Evolutionary conservation across 2,113 vertebrate species (phyloP).

Genomic region (Rhinoderma darwinii): DNA sequence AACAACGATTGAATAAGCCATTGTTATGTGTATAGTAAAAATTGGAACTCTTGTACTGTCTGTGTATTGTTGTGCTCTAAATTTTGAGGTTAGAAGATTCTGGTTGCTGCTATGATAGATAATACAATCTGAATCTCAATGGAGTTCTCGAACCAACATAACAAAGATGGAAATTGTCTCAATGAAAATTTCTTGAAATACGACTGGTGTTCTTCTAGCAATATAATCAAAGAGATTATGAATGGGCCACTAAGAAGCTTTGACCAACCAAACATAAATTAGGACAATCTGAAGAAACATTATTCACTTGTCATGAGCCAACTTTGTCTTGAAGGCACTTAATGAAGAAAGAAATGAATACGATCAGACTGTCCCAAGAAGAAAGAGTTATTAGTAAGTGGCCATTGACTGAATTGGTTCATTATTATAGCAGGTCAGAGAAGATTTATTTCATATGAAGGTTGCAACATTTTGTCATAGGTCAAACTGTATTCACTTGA

Average conservation of each 20-base stretch:
- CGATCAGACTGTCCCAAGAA: slow-evolving; percentile 9
- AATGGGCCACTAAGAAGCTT: neutral
- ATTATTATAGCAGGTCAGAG: slow-evolving; percentile 72
- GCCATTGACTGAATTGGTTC: slow-evolving; percentile 18
- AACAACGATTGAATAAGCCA: too few relatives aligned
- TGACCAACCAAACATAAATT: neutral
- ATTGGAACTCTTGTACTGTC: too few relatives aligned
- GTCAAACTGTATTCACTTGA: slow-evolving; percentile 71
- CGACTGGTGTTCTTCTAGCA: neutral
- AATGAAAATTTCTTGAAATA: neutral
- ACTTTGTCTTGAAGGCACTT: neutral
- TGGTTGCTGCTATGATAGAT: neutral
- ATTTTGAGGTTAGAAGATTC: neutral
- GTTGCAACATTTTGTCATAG: slow-evolving; percentile 71
- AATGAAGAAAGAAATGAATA: neutral
- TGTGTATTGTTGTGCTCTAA: too few relatives aligned
- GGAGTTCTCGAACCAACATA: neutral
- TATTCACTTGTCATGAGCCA: neutral
- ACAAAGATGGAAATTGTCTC: neutral
- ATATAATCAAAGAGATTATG: neutral
- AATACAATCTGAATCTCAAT: neutral
- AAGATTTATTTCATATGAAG: slow-evolving; percentile 73
- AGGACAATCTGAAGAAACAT: neutral
- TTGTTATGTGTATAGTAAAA: too few relatives aligned
- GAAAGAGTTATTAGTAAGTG: slow-evolving; percentile 20